Evolutionary conservation across 1,140 invertebrate genomes (phyloP).

Genomic region (Neodiprion lecontei): DNA sequence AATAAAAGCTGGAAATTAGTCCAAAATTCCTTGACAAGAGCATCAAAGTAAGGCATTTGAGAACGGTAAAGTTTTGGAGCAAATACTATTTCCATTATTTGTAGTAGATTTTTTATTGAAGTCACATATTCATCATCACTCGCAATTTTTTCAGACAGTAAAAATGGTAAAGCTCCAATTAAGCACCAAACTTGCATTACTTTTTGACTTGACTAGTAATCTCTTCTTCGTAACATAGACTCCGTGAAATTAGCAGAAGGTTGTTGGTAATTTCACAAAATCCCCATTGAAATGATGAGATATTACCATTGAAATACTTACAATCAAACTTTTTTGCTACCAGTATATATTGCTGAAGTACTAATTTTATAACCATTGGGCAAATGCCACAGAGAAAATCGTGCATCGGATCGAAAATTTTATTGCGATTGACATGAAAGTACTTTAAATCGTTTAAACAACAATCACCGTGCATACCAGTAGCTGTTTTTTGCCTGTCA

Average conservation of each 20-base stretch:
- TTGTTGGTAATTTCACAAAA: constrained; percentile 34
- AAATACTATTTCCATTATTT: constrained; percentile 44
- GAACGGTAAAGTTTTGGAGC: constrained; percentile 31
- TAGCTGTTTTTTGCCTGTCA: constrained; percentile 13
- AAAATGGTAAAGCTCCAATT: constrained; percentile 33
- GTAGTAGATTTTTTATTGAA: constrained; percentile 31
- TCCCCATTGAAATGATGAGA: constrained; percentile 34
- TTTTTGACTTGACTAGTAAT: constrained; percentile 35
- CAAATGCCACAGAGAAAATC: constrained; percentile 35
- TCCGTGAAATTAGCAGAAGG: constrained; percentile 38
- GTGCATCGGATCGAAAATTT: constrained; percentile 38
- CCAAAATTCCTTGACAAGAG: constrained; percentile 25
- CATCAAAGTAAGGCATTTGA: constrained; percentile 22
- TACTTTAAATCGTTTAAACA: constrained; percentile 30
- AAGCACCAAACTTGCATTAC: constrained; percentile 40
- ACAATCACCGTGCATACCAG: constrained; percentile 26
- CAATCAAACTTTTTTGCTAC: constrained; percentile 23
- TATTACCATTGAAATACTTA: constrained; percentile 30
- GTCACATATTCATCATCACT: constrained; percentile 30
- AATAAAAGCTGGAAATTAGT: constrained; percentile 13
- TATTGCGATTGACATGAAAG: constrained; percentile 38
- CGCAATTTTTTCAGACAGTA: constrained; percentile 30
- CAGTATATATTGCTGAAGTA: constrained; percentile 22
- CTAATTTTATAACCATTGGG: constrained; percentile 30
- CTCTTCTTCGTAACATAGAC: constrained; percentile 28